Percentiles rank a stretch among this genome's conserved stretches.
Conservation (phyloP, 2,888 invertebrate species). For the Eupithecia pulchellata region DNA sequence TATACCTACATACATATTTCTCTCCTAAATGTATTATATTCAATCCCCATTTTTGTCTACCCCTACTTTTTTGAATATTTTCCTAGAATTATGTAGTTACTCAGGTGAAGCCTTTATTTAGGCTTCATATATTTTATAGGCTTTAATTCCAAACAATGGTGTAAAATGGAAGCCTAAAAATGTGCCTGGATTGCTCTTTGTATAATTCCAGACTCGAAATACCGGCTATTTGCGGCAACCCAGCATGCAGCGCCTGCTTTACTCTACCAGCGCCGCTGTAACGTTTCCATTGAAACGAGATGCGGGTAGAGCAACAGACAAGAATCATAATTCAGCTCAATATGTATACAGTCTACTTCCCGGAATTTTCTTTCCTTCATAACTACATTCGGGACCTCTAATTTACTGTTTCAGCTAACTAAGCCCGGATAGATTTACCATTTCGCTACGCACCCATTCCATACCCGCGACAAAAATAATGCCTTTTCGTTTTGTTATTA, state of each 20-base stretch:
- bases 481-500: slow-evolving; percentile 61
- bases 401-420: slow-evolving; percentile 46
- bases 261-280: not conserved
- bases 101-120: not conserved
- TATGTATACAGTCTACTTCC: not conserved
- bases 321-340: slow-evolving; percentile 20
- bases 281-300: slow-evolving; percentile 14
- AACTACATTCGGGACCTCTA: slow-evolving; percentile 19
- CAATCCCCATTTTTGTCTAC: not conserved
- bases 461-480: slow-evolving; percentile 49
- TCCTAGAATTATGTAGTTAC: not conserved
- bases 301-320: too few relatives aligned
- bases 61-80: not conserved
- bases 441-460: slow-evolving; percentile 42
- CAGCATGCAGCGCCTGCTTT: too few relatives aligned
- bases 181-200: not conserved
- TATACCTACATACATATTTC: too few relatives aligned
- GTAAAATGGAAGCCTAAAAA: not conserved
- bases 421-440: slow-evolving; percentile 57
- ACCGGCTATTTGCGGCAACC: slow-evolving; percentile 5
- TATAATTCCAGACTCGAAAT: slow-evolving; percentile 5
- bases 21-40: too few relatives aligned
- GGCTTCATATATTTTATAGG: too few relatives aligned
- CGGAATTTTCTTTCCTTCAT: slow-evolving; percentile 16
- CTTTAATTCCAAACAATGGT: not conserved